These are phyloP conservation scores for Sturmia bella DNA, from an alignment of 2,888 invertebrate species.

Conservation along the genomic window DNA sequence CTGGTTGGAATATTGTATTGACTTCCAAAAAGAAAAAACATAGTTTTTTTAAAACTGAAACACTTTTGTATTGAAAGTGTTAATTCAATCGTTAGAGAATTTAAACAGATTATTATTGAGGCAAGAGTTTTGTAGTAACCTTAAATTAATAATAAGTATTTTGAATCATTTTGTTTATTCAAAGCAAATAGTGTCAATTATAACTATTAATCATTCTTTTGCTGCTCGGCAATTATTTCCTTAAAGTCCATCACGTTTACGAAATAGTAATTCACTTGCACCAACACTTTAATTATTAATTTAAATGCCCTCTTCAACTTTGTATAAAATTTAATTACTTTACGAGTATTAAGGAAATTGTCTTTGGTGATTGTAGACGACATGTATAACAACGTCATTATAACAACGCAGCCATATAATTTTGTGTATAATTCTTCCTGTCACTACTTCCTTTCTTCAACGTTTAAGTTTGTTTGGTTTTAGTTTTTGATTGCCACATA, in stretches of 20 bases:
- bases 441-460: conserved; percentile 22
- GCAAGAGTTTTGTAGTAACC: no score
- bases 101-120: no score
- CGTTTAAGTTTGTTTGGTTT: conserved; percentile 25
- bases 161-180: no score
- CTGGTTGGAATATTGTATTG: conserved; percentile 28
- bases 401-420: conserved; percentile 15
- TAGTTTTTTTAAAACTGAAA: no score
- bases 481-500: conserved; percentile 23
- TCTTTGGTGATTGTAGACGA: conserved; percentile 28
- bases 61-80: no score
- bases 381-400: conserved; percentile 18
- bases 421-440: conserved; percentile 41
- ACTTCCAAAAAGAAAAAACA: not conserved
- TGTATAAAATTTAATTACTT: conserved; percentile 52
- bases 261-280: not conserved
- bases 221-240: no score
- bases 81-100: no score
- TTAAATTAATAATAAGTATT: no score
- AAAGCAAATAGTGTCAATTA: not conserved
- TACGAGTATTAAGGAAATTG: conserved; percentile 47
- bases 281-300: conserved; percentile 40
- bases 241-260: conserved; percentile 19
- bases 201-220: not conserved
- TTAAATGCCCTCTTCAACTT: conserved; percentile 44